Percentiles rank a stretch among this genome's conserved stretches.
These are phyloP conservation scores for Sylvicola cinctus DNA, from an alignment of 2,888 invertebrate species.

Conservation along the genomic window DNA sequence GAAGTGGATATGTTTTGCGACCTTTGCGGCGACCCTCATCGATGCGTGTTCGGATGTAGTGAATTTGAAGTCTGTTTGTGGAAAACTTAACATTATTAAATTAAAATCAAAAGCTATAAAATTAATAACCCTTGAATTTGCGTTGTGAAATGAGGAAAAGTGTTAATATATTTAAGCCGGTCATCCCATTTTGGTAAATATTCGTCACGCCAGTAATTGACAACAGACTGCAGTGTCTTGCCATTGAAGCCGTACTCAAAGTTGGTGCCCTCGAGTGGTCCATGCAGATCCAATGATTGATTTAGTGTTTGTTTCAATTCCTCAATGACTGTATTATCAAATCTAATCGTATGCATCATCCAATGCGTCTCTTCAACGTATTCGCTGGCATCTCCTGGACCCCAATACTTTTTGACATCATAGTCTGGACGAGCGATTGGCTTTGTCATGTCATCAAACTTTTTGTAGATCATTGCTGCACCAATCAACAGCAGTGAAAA, in stretches of 20 bases:
- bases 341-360: too few relatives aligned
- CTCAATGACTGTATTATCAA: constrained; percentile 25
- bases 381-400: constrained; percentile 15
- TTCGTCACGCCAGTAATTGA: constrained; percentile 57
- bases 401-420: constrained; percentile 20
- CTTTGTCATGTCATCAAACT: constrained; percentile 14
- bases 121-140: constrained; percentile 39
- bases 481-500: too few relatives aligned
- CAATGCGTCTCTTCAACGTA: constrained; percentile 18
- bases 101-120: too few relatives aligned
- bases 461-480: constrained; percentile 16
- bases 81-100: not conserved
- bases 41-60: constrained; percentile 45
- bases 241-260: constrained; percentile 71
- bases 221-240: constrained; percentile 38
- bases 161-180: constrained; percentile 48
- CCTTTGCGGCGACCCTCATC: constrained; percentile 19
- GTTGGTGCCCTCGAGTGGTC: constrained; percentile 41
- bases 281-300: constrained; percentile 28
- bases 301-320: constrained; percentile 38
- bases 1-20: constrained; percentile 20
- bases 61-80: constrained; percentile 28
- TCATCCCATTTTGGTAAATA: constrained; percentile 47
- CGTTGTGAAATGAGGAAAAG: constrained; percentile 52
- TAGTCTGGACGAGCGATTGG: constrained; percentile 17